Evolutionary conservation across 2,797 vertebrate genomes (phyloP).

Genomic region (Cirrhinus molitorella): DNA sequence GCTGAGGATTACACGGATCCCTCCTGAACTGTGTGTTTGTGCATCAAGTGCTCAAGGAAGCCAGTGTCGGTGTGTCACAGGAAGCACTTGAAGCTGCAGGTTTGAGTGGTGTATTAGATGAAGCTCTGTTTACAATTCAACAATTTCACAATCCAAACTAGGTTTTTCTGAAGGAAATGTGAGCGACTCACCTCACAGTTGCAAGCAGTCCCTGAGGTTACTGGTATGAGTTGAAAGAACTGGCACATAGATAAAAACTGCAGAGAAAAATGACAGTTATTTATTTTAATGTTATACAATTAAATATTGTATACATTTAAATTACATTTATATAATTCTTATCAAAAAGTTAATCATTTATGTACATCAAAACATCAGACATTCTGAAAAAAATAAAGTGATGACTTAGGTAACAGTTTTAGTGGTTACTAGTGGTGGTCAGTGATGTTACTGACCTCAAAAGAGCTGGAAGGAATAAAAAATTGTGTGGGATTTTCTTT

Average conservation of each 20-base stretch:
- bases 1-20: constrained; percentile 15
- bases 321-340: neutral
- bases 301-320: neutral
- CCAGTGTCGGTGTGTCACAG: constrained; percentile 14
- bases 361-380: too few species aligned
- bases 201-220: neutral
- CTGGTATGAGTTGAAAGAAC: neutral
- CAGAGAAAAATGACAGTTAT: neutral
- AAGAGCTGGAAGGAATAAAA: neutral
- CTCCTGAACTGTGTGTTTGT: constrained; percentile 10
- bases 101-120: constrained; percentile 1
- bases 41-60: constrained; percentile 29
- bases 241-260: neutral
- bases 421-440: neutral
- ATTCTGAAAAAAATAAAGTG: too few species aligned
- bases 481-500: neutral
- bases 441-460: neutral
- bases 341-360: too few species aligned
- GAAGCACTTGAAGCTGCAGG: constrained; percentile 37
- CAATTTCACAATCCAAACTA: constrained; percentile 22
- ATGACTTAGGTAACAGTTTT: too few species aligned
- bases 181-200: neutral
- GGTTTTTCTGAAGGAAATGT: neutral
- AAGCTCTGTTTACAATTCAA: neutral
- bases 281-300: neutral